Conservation (phyloP, 2,113 vertebrate genomes). For the Sisor rabdophorus region DNA sequence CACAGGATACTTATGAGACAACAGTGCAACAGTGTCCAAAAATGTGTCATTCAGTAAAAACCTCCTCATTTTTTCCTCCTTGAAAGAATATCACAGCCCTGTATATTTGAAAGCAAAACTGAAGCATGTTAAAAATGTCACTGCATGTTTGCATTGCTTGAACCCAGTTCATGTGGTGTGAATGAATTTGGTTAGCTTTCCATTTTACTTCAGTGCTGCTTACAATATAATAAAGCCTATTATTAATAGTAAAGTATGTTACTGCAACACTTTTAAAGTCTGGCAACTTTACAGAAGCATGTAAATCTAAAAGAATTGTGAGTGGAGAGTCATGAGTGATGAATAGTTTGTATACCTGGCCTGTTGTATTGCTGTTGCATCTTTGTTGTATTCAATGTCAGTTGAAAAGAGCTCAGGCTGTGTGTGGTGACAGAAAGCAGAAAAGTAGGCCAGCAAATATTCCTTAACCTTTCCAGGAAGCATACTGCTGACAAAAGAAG, state of each 20-base stretch:
- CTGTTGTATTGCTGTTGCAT: constrained; percentile 29
- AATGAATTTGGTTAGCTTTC: constrained; percentile 23
- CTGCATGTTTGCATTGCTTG: constrained; percentile 10
- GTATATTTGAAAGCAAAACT: constrained; percentile 14
- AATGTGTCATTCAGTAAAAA: constrained; percentile 74
- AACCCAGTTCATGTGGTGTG: constrained; percentile 1
- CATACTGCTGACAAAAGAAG: constrained; percentile 37
- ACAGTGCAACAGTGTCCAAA: constrained; percentile 69
- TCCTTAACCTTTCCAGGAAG: constrained; percentile 71
- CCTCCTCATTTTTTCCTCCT: constrained; percentile 63
- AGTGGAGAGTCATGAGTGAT: neutral
- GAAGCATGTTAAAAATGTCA: constrained; percentile 9
- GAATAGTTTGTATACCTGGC: constrained; percentile 50
- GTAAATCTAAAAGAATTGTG: neutral
- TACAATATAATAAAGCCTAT: neutral
- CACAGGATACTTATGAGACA: constrained; percentile 67
- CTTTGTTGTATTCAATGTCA: constrained; percentile 27
- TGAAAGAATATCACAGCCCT: constrained; percentile 14
- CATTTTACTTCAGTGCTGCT: constrained; percentile 30
- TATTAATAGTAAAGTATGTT: too few relatives aligned
- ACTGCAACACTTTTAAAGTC: neutral
- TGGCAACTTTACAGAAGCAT: neutral
- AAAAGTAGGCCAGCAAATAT: constrained; percentile 16
- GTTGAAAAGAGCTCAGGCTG: constrained; percentile 39
- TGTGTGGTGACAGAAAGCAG: constrained; percentile 47